A percentile compares a stretch with the other conserved stretches of the same genome.
phyloP scores from a whole-genome alignment of 2,113 vertebrate genomes.

The Gnathonemus longibarbis region DNA sequence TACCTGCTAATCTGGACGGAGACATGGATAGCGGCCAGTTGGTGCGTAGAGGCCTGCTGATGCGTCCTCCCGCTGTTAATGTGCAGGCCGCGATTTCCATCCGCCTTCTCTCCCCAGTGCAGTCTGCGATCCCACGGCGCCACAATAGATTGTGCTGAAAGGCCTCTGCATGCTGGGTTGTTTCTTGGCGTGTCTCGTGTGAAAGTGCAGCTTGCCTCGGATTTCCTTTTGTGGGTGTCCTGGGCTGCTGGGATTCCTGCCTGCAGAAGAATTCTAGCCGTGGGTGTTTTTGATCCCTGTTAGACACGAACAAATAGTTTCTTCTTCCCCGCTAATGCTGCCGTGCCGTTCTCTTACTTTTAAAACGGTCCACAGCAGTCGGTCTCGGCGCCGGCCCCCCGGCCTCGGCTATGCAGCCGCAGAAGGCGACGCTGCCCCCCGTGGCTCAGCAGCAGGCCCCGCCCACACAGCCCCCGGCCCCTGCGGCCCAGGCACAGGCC shows the following conservation, averaged over 20 bases:
- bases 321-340: neutral
- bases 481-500: conserved; percentile 63
- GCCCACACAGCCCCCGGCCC: conserved; percentile 44
- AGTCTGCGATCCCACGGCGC: neutral
- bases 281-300: neutral
- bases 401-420: conserved; percentile 50
- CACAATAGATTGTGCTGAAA: neutral
- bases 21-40: neutral
- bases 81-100: neutral
- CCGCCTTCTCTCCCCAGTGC: neutral
- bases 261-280: neutral
- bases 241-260: neutral
- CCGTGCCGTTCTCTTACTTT: neutral
- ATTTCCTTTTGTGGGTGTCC: neutral
- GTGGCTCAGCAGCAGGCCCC: conserved; percentile 53
- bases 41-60: neutral
- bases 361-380: conserved; percentile 37
- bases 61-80: neutral
- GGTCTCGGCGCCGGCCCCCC: conserved; percentile 28
- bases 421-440: conserved; percentile 50
- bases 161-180: neutral
- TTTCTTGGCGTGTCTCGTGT: neutral
- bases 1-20: neutral
- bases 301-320: neutral
- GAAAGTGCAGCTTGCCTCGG: neutral